A percentile compares a stretch with the other conserved stretches of the same genome.
Evolutionary conservation across 2,888 invertebrate species (phyloP).

Genomic region (Spisula subtruncata): DNA sequence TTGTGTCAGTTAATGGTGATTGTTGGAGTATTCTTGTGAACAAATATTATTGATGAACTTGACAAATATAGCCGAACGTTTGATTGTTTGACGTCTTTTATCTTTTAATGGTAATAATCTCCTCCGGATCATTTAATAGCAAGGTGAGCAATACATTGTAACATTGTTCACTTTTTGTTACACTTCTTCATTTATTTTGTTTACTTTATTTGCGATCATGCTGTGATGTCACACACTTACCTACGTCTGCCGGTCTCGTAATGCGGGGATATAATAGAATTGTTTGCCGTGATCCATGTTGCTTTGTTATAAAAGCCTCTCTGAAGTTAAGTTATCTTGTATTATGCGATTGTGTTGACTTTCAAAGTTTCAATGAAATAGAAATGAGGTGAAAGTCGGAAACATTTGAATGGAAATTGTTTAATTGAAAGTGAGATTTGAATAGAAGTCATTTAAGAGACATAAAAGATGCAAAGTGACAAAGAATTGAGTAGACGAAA

Average conservation of each 20-base stretch:
- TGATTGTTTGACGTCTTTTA: constrained; percentile 34
- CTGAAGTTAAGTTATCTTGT: background rate
- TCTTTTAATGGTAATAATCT: constrained; percentile 39
- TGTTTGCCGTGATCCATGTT: constrained; percentile 14
- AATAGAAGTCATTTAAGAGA: background rate
- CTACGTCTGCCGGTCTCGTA: constrained; percentile 6
- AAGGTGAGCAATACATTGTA: constrained; percentile 50
- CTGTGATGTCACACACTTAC: constrained; percentile 37
- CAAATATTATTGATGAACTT: constrained; percentile 58
- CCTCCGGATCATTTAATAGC: constrained; percentile 24
- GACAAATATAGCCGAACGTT: constrained; percentile 38
- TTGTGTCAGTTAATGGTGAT: constrained; percentile 56
- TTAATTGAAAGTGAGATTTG: constrained; percentile 22
- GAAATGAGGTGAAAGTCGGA: background rate
- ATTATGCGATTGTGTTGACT: background rate
- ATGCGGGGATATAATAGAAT: background rate
- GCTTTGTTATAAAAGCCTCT: background rate
- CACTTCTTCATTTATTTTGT: constrained; percentile 24
- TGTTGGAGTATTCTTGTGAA: constrained; percentile 40
- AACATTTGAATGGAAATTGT: constrained; percentile 23
- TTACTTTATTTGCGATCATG: constrained; percentile 34
- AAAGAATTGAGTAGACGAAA: constrained; percentile 9
- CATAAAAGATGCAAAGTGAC: background rate
- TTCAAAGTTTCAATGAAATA: constrained; percentile 2
- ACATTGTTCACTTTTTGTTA: constrained; percentile 43